Conservation (phyloP, 2,113 vertebrate genomes). For the Malurus melanocephalus region DNA sequence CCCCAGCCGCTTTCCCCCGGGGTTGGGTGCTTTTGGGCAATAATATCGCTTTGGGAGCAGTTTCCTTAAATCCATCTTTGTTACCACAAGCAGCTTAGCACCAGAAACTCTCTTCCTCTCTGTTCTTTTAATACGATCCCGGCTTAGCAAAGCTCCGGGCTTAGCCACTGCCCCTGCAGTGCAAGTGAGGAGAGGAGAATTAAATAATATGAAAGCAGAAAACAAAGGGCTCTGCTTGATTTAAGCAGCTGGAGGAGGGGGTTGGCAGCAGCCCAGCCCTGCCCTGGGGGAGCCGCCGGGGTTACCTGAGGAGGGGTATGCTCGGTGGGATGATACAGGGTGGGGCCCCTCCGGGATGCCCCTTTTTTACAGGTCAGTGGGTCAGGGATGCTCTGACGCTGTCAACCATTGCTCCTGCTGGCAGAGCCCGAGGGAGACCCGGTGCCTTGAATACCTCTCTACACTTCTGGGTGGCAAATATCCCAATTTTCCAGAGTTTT, state of each 20-base stretch:
- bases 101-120: constrained; percentile 59
- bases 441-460: background rate
- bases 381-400: constrained; percentile 22
- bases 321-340: background rate
- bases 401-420: background rate
- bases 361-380: constrained; percentile 1
- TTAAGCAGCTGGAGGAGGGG: background rate
- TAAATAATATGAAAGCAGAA: constrained; percentile 45
- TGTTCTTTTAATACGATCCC: constrained; percentile 49
- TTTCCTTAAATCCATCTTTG: constrained; percentile 59
- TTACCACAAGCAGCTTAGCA: constrained; percentile 60
- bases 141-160: constrained; percentile 26
- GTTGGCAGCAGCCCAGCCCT: background rate
- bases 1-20: rapidly evolving
- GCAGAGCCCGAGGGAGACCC: background rate
- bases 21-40: background rate
- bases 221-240: constrained; percentile 32
- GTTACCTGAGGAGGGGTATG: background rate
- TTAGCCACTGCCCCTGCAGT: constrained; percentile 53
- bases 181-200: constrained; percentile 56
- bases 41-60: constrained; percentile 25
- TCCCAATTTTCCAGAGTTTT: background rate
- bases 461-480: background rate
- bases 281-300: rapidly evolving
- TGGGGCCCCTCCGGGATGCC: background rate